Base-by-base conservation (phyloP, 2,888 invertebrate species). In the Andrena flavipes region DNA sequence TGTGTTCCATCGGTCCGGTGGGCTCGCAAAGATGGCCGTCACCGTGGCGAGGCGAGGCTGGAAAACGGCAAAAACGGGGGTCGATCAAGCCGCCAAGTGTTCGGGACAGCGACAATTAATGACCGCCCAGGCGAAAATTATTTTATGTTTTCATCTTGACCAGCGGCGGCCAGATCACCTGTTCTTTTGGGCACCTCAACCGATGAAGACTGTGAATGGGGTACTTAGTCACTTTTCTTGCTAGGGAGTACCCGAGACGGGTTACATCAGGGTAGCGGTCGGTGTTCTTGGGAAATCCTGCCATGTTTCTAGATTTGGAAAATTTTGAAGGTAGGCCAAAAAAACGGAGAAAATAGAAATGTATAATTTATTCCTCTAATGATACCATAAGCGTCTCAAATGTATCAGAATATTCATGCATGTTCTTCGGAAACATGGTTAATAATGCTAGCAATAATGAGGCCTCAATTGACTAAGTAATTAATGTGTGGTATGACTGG, bases 11-110 rank as follows among this genome's bases (percentile, higher is more conserved):
- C 48, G 70, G 73, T 71, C 63, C 85, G 85, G 80, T 69, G 84
- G 90, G 88, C 89, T 90, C 90, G 86, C 88, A 91, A 92, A 92
- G 91, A 92, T 92, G 92, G 92, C 92, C 89, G 91, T 80, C 83
- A 20, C 65, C 63, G 63, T 30, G 64, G 80, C 56, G 59, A 68
- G 65, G 80, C 81, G 74, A 77, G 68, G 64, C 63, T 77, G 81
- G 80, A 87, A 85, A 87, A 85, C 78, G 81, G 65, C 84, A 85
- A 87, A 86, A 87, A 86, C 75, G 68, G 62, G 26, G 65, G 26
- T 10, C 64, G 62, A 35, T 49, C 59, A 23, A 65, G 59, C 71
- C 78, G 71, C 74, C 76, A 80, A 86, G 88, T 88, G 88, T 88
- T 76, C 79, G 59, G 73, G 72, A 74, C 85, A 81, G 86, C 85